Percentiles rank a stretch among this genome's conserved stretches.
These are phyloP conservation scores for Siderastrea siderea DNA, from an alignment of 92 coral and sea anemone species.

Conservation along the genomic window DNA sequence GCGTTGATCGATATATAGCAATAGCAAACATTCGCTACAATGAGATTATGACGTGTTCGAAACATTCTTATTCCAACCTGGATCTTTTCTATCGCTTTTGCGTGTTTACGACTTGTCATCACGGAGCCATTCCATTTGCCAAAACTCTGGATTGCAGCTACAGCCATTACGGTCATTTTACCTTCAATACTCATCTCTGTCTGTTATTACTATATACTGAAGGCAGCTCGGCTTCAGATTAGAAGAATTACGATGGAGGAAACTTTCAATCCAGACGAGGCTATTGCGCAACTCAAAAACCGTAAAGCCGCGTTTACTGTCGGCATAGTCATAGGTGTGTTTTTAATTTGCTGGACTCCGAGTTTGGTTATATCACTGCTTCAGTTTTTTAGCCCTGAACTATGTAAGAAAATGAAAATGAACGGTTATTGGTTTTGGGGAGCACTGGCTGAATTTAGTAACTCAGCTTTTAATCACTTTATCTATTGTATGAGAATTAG, in stretches of 20 bases:
- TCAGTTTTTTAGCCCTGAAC: constrained; percentile 40
- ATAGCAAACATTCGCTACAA: constrained; percentile 40
- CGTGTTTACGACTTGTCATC: constrained; percentile 52
- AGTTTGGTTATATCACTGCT: constrained; percentile 59
- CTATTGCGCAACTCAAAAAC: constrained; percentile 43
- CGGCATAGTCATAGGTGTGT: constrained; percentile 59
- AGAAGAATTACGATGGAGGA: constrained; percentile 19
- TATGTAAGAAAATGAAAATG: constrained; percentile 35
- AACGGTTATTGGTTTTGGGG: constrained; percentile 65
- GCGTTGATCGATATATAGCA: constrained; percentile 64
- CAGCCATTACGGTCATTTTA: constrained; percentile 25
- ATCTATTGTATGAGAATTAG: constrained; percentile 60
- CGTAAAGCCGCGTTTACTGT: constrained; percentile 60
- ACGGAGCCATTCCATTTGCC: constrained; percentile 50
- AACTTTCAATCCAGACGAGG: constrained; percentile 34
- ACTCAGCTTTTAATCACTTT: constrained; percentile 63
- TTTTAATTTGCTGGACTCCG: constrained; percentile 63
- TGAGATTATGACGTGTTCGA: constrained; percentile 48
- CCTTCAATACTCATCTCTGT: constrained; percentile 44
- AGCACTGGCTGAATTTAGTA: constrained; percentile 54
- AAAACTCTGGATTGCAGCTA: constrained; percentile 53
- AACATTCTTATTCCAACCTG: constrained; percentile 28
- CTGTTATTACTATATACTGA: constrained; percentile 51
- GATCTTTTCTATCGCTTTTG: constrained; percentile 54
- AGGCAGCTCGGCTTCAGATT: constrained; percentile 53